Percentiles rank a stretch among this genome's conserved stretches.
Evolutionary conservation across 2,888 invertebrate species (phyloP).

Genomic region (Ormyrus nitidulus): DNA sequence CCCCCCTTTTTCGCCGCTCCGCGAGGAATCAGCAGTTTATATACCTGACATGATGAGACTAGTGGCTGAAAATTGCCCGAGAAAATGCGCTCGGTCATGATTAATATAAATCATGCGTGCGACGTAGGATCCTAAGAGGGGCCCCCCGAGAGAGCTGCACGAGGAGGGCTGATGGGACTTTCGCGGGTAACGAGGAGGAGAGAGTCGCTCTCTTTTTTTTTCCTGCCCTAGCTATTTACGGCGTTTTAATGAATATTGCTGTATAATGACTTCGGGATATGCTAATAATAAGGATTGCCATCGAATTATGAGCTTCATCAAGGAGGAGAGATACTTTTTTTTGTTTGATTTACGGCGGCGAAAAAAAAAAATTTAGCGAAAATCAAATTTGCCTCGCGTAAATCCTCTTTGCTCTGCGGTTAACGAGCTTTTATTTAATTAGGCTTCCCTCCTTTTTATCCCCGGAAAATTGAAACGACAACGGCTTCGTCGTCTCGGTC

Average conservation of each 20-base stretch:
- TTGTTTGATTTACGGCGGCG: not conserved
- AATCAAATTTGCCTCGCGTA: too few species aligned
- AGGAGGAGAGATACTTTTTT: not conserved
- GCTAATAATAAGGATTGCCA: constrained; percentile 18
- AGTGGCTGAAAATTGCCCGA: constrained; percentile 39
- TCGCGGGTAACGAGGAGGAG: not conserved
- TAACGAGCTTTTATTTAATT: too few species aligned
- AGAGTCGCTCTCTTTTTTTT: constrained; percentile 7
- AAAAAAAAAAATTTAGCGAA: too few species aligned
- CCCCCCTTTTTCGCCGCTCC: constrained; percentile 28
- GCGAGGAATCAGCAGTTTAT: constrained; percentile 32
- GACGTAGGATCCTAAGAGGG: not conserved
- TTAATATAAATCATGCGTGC: constrained; percentile 44
- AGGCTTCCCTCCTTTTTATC: too few species aligned
- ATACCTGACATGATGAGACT: constrained; percentile 9
- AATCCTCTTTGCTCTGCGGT: too few species aligned
- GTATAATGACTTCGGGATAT: constrained; percentile 25
- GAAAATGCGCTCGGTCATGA: constrained; percentile 49
- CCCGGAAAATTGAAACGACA: too few species aligned
- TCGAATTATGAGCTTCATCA: not conserved
- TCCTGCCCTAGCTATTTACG: not conserved
- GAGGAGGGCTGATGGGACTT: not conserved
- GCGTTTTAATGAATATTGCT: constrained; percentile 29
- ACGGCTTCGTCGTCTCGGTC: too few species aligned
- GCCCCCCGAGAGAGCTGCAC: too few species aligned